phyloP scores from a whole-genome alignment of 2,888 invertebrate genomes.

The Callinectes sapidus region DNA sequence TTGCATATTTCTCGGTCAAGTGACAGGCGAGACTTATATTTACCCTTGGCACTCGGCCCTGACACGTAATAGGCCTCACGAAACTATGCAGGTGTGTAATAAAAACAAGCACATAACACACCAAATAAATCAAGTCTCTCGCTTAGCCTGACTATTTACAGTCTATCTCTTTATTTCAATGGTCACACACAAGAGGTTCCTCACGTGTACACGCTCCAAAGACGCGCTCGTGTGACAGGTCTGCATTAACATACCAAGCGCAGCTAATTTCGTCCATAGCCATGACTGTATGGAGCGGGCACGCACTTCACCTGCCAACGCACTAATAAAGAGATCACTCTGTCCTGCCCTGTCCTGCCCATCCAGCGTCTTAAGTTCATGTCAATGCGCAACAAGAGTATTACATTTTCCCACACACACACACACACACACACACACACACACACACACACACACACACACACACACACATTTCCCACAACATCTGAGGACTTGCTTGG shows the following conservation, averaged over 20 bases:
- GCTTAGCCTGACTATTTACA: not conserved
- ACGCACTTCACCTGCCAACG: conserved; percentile 2
- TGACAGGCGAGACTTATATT: not conserved
- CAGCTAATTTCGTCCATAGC: not conserved
- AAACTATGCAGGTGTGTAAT: not conserved
- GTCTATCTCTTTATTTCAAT: not conserved
- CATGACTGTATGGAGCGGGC: conserved; percentile 19
- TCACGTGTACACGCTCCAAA: not conserved
- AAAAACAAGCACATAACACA: not conserved
- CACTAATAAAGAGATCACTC: not conserved
- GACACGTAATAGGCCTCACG: not conserved
- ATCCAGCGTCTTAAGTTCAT: not conserved
- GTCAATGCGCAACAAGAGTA: not conserved
- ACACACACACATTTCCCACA: conserved; percentile 1
- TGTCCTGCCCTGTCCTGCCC: not conserved
- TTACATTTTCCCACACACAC: not conserved
- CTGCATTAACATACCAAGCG: not conserved
- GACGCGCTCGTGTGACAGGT: conserved; percentile 4
- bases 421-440: not conserved
- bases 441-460: conserved; percentile 11
- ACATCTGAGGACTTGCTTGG: not conserved
- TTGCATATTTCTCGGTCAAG: conserved; percentile 5
- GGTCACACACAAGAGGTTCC: not conserved
- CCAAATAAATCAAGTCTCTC: not conserved
- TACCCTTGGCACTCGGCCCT: not conserved